These are phyloP conservation scores for Nannospalax galili DNA, from an alignment of 2,113 vertebrate genomes.

Conservation along the genomic window DNA sequence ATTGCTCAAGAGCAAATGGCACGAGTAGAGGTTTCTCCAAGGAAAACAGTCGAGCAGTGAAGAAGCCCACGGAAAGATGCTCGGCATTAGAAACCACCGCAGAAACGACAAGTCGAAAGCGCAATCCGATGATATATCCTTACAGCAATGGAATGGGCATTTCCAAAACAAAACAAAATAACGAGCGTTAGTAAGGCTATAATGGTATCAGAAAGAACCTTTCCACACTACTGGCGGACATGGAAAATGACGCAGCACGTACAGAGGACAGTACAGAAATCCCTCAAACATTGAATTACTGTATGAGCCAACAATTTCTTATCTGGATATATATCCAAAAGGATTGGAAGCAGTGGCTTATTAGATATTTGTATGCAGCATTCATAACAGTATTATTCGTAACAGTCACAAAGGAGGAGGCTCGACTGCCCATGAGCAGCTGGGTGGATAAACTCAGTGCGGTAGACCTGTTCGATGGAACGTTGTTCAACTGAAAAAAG, in stretches of 20 bases:
- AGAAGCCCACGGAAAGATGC: background rate
- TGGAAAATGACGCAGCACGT: background rate
- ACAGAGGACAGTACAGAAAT: background rate
- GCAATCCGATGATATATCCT: background rate
- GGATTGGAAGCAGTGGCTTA: background rate
- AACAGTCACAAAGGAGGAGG: background rate
- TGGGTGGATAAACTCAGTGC: background rate
- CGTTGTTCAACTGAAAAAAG: background rate
- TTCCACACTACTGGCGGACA: background rate
- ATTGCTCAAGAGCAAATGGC: background rate
- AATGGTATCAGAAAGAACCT: background rate
- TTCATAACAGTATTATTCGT: background rate
- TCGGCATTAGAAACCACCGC: background rate
- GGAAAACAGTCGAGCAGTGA: background rate
- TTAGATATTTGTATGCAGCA: background rate
- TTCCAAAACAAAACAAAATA: background rate
- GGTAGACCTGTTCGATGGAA: background rate
- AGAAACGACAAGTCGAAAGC: constrained; percentile 6
- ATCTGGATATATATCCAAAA: background rate
- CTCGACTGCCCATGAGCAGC: background rate
- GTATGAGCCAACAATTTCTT: background rate
- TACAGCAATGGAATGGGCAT: background rate
- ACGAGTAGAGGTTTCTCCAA: background rate
- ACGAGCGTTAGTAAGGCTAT: background rate
- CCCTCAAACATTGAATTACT: background rate